Percentiles rank a stretch among this genome's conserved stretches.
These are phyloP conservation scores for Anas platyrhynchos DNA, from an alignment of 2,113 vertebrate genomes.

Conservation along the genomic window DNA sequence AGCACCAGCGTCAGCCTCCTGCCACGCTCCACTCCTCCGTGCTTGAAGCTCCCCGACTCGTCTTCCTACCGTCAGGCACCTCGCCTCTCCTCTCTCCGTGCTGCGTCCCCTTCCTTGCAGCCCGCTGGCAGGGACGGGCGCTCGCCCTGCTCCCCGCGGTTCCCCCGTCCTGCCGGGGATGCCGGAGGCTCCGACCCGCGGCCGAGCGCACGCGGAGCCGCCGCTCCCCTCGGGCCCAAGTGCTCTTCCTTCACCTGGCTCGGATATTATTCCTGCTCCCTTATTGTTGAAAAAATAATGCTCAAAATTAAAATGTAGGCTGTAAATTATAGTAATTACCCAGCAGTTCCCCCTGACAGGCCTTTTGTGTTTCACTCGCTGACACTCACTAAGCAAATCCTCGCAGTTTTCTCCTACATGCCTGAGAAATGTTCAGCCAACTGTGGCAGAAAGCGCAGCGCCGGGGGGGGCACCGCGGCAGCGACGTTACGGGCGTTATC, in stretches of 20 bases:
- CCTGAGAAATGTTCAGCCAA: background rate
- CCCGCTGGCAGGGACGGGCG: too few species aligned
- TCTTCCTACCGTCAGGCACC: background rate
- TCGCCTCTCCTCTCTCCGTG: too few species aligned
- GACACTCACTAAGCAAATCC: conserved; percentile 61
- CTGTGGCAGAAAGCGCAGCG: background rate
- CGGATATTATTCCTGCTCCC: conserved; percentile 45
- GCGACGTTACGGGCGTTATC: fast-evolving
- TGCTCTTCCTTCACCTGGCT: conserved; percentile 28
- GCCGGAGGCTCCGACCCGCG: fast-evolving
- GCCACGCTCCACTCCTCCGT: fast-evolving
- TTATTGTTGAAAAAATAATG: conserved; percentile 61
- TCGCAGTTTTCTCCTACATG: conserved; percentile 28
- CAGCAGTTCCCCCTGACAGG: conserved; percentile 58
- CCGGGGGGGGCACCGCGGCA: background rate
- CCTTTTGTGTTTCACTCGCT: conserved; percentile 54
- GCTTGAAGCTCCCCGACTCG: background rate
- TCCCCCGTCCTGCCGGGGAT: background rate
- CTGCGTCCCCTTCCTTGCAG: too few species aligned
- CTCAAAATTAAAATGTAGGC: conserved; percentile 63
- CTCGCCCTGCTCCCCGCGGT: background rate
- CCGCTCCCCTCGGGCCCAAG: background rate
- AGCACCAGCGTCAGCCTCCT: background rate
- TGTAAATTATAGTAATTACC: conserved; percentile 63
- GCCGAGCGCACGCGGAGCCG: fast-evolving